Base-by-base conservation (phyloP, 2,113 vertebrate species). In the Gnathonemus echidnorhynchus region DNA sequence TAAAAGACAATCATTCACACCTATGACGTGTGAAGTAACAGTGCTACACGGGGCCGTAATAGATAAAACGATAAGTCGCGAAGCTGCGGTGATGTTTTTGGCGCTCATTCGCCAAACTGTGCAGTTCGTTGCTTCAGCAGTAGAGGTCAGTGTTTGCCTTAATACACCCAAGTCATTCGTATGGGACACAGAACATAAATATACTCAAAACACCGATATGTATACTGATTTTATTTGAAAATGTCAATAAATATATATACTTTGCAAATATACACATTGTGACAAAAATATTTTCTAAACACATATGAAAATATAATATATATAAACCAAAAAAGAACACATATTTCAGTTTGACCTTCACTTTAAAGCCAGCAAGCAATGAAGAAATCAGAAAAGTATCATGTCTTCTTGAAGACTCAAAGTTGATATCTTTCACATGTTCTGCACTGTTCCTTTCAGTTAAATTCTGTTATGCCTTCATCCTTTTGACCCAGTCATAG, bases 221-320 rank as follows among this genome's bases (percentile, higher is more conserved):
- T 35, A 39, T 31, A 21, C 53, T 8, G 15, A 19, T 87, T 87
- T 85, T 85, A 85, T 87, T 53, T 52, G 19, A 15, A 53, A 87
- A 24, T 19, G 39, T 87, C n/a, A 87, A 87, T 87, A 87, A 87
- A 87, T 87, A 87, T 87, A 87, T 35, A 87, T 53, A 87, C 46
- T 87, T 86, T 49, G 9, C 24, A 87, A 87, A 87, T 87, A 87
- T 87, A 87, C 86, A 87, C 86, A 56, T 52, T 86, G n/a, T 50
- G 85, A 52, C 45, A 56, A 87, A 86, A 87, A 87, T 53, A 56
- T 87, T 87, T 87, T 87, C 13, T 56, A 49, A 87, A 70, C n/a
- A 70, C 39, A 56, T 52, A 35, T 17, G 86, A 87, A 87, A 87
- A 87, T 87, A 80, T 35, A 84, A 46, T 21, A 85, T 48, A 2